Conservation (phyloP, 92 coral and sea anemone genomes). For the Porites rus region DNA sequence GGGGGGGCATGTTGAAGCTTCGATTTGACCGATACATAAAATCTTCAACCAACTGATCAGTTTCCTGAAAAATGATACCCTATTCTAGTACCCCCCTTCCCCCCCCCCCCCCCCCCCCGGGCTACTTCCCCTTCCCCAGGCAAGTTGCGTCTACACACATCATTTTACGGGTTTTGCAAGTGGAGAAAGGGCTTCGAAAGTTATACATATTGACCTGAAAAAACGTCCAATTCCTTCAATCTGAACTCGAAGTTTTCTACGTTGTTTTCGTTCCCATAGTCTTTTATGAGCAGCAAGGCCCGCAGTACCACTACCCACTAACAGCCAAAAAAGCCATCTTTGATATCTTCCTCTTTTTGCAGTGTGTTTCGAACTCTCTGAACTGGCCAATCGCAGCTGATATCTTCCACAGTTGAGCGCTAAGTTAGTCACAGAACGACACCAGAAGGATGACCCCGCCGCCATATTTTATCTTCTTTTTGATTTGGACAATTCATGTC, state of each 20-base stretch:
- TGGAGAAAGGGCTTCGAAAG: background rate
- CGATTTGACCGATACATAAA: no score
- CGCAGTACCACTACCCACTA: background rate
- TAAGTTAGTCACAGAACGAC: background rate
- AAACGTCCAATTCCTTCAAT: conserved; percentile 89
- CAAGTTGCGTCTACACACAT: no score
- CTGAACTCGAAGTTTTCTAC: conserved; percentile 80
- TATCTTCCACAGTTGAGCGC: background rate
- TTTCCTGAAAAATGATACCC: no score
- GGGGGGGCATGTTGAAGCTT: no score
- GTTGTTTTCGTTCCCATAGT: conserved; percentile 78
- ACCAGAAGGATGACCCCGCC: background rate
- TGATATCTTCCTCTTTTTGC: background rate
- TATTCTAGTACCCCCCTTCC: no score
- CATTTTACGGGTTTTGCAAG: background rate
- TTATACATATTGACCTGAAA: conserved; percentile 67
- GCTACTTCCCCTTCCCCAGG: no score
- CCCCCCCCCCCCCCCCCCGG: no score
- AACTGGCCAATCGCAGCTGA: conserved; percentile 12
- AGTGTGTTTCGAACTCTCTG: background rate
- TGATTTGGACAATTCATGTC: background rate
- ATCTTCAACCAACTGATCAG: no score
- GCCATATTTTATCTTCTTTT: conserved; percentile 8
- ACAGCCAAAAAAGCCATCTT: conserved; percentile 17
- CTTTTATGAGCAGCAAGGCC: conserved; percentile 26